Conservation (phyloP, 2,113 vertebrate genomes). For the Paratilapia polleni region DNA sequence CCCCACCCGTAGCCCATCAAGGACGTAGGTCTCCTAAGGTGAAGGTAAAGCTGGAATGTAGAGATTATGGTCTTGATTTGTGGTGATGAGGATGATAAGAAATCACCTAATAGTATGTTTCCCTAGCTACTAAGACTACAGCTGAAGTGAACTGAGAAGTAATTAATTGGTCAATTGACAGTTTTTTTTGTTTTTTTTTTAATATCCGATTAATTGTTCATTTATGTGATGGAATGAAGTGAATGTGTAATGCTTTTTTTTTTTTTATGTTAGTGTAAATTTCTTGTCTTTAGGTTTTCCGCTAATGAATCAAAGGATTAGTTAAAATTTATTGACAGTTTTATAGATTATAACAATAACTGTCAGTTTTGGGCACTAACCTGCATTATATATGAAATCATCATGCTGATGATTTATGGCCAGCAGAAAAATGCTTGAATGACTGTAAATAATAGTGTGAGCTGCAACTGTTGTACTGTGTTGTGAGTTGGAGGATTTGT, state of each 20-base stretch:
- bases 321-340: neutral
- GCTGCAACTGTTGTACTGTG: constrained; percentile 8
- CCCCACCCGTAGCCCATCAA: constrained; percentile 79
- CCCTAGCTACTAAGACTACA: neutral
- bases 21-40: constrained; percentile 83
- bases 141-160: neutral
- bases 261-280: neutral
- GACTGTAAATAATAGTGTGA: neutral
- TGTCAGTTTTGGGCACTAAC: constrained; percentile 4
- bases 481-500: constrained; percentile 1
- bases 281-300: neutral
- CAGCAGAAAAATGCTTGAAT: neutral
- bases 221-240: neutral
- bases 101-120: neutral
- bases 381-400: neutral
- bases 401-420: neutral
- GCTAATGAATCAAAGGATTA: neutral
- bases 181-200: too few species aligned
- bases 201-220: neutral
- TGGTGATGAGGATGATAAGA: neutral
- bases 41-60: constrained; percentile 86
- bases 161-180: neutral
- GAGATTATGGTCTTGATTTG: constrained; percentile 11
- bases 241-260: neutral
- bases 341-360: neutral